Percentiles rank a stretch among this genome's conserved stretches.
Evolutionary conservation across 53 echinoderm and acorn worm species (phyloP).

Genomic region (Actinopyga echinites): DNA sequence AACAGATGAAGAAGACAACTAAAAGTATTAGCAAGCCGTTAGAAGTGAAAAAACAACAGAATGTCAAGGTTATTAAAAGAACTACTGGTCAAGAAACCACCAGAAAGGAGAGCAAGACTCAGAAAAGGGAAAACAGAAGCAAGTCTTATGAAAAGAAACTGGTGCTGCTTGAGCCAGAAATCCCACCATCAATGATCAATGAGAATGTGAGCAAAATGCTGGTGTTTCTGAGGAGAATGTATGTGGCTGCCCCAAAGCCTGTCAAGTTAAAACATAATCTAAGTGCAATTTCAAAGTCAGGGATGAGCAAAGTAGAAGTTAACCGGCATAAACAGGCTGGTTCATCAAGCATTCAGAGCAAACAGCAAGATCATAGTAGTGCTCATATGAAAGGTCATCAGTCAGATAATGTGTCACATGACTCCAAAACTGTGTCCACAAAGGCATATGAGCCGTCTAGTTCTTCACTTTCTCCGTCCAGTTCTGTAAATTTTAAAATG

Average conservation of each 20-base stretch:
- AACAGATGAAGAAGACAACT: background rate
- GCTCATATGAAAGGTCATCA: no score
- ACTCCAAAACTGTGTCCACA: no score
- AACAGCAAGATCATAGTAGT: no score
- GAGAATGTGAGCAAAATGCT: background rate
- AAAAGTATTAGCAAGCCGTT: background rate
- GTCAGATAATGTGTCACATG: no score
- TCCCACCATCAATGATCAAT: background rate
- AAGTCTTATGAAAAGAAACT: constrained; percentile 23
- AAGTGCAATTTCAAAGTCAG: background rate
- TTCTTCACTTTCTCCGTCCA: no score
- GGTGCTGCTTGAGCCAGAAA: constrained; percentile 12
- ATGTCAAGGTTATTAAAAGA: background rate
- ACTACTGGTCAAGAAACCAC: background rate
- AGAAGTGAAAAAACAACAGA: background rate
- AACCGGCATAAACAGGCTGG: no score
- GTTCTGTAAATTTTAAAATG: no score
- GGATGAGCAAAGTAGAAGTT: no score
- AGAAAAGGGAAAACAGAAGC: background rate
- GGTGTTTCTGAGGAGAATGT: constrained; percentile 10
- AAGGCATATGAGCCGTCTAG: no score
- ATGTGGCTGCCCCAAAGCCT: background rate
- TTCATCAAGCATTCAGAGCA: no score
- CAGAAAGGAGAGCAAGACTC: background rate
- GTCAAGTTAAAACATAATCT: background rate